These are phyloP conservation scores for Acanthurus tractus DNA, from an alignment of 2,797 vertebrate genomes.

Conservation along the genomic window DNA sequence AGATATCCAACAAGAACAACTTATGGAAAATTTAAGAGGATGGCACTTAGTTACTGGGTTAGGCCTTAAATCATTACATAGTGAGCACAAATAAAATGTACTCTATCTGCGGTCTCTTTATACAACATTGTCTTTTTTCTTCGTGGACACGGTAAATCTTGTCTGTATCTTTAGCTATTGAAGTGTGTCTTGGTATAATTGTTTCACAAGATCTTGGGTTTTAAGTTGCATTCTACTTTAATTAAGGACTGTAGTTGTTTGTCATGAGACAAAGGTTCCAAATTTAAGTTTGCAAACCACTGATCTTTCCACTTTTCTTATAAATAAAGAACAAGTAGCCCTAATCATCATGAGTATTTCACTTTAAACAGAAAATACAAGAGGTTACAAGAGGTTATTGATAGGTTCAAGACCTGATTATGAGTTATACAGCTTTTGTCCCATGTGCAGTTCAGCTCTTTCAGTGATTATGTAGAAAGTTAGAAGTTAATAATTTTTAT, in stretches of 20 bases:
- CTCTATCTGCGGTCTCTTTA: neutral
- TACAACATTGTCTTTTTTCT: neutral
- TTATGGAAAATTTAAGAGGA: too few species aligned
- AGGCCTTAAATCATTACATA: too few species aligned
- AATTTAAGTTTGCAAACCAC: neutral
- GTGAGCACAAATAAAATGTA: neutral
- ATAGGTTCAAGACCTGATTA: too few species aligned
- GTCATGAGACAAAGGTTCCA: neutral
- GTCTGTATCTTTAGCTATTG: neutral
- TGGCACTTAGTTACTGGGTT: too few species aligned
- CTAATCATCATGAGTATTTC: neutral
- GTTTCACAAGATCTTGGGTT: neutral
- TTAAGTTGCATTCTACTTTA: neutral
- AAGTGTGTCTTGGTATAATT: neutral
- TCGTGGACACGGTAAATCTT: neutral
- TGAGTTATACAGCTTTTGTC: too few species aligned
- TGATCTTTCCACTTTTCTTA: neutral
- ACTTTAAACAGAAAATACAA: neutral
- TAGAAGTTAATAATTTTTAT: too few species aligned
- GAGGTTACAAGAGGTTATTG: too few species aligned
- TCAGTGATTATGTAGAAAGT: too few species aligned
- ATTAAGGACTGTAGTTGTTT: neutral
- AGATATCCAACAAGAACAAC: too few species aligned
- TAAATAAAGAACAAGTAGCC: neutral
- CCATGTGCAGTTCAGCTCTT: too few species aligned